These are phyloP conservation scores for Sebastolobus altivelis DNA, from an alignment of 2,797 vertebrate species.

Conservation along the genomic window DNA sequence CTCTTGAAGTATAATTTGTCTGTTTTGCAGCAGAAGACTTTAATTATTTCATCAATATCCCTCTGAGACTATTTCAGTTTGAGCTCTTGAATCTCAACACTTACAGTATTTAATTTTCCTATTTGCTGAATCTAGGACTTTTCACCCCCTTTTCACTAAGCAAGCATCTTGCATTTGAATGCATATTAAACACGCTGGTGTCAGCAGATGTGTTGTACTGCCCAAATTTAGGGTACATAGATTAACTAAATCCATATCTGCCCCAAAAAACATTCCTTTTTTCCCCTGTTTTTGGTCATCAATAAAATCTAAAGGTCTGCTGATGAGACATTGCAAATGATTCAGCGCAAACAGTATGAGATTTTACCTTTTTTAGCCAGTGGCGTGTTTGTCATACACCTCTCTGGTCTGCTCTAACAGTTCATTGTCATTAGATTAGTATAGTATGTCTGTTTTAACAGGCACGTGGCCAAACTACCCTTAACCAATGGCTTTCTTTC, in stretches of 20 bases:
- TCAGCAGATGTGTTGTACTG: constrained; percentile 31
- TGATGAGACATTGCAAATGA: background rate
- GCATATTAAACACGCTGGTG: constrained; percentile 32
- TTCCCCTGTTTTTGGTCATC: background rate
- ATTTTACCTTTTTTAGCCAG: background rate
- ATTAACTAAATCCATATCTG: constrained; percentile 9
- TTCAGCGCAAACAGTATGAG: background rate
- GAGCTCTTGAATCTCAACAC: constrained; percentile 16
- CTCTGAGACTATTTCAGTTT: constrained; percentile 16
- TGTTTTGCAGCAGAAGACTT: constrained; percentile 6
- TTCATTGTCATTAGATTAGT: background rate
- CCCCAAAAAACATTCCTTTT: background rate
- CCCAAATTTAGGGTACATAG: background rate
- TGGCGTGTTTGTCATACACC: background rate
- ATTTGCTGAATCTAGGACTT: constrained; percentile 45
- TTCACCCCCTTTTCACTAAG: constrained; percentile 15
- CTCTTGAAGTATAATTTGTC: background rate
- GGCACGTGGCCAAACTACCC: background rate
- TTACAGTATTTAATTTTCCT: constrained; percentile 3
- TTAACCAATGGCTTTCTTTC: background rate
- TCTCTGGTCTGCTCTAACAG: background rate
- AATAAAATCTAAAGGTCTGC: background rate
- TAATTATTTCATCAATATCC: constrained; percentile 12
- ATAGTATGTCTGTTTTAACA: background rate
- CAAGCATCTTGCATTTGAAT: constrained; percentile 32